A percentile compares a stretch with the other conserved stretches of the same genome.
phyloP scores from a whole-genome alignment of 2,113 vertebrate species.

The Scalopus aquaticus region DNA sequence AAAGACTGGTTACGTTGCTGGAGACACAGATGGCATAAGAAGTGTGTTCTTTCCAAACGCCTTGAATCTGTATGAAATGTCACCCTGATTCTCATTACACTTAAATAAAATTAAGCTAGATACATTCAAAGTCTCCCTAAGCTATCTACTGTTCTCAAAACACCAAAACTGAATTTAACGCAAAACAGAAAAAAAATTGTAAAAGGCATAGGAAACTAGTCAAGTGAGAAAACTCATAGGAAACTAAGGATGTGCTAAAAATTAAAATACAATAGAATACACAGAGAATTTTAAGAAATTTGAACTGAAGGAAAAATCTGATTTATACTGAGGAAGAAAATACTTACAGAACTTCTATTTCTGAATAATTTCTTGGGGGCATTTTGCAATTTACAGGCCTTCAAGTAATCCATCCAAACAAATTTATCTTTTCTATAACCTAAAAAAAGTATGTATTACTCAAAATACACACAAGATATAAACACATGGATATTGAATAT shows the following conservation, averaged over 20 bases:
- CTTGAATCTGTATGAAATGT: not conserved
- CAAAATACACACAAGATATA: slow-evolving; percentile 3
- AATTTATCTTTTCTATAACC: slow-evolving; percentile 74
- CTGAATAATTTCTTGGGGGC: slow-evolving; percentile 71
- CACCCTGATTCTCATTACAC: not conserved
- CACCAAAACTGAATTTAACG: not conserved
- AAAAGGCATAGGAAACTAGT: not conserved
- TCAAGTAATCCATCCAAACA: slow-evolving; percentile 72
- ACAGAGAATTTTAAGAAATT: not conserved
- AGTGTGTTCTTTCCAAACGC: not conserved
- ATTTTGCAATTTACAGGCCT: slow-evolving; percentile 68
- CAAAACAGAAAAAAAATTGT: not conserved
- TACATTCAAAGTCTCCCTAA: not conserved
- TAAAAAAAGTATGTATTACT: slow-evolving; percentile 26
- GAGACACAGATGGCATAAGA: not conserved
- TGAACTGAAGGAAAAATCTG: not conserved
- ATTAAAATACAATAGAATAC: slow-evolving; percentile 25
- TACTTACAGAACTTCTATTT: slow-evolving; percentile 64
- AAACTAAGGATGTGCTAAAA: slow-evolving; percentile 35
- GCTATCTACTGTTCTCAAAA: not conserved
- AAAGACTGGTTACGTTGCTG: not conserved
- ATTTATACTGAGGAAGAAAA: slow-evolving; percentile 19
- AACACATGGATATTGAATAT: not conserved
- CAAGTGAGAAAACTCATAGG: not conserved
- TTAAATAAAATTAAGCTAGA: not conserved